A percentile compares a stretch with the other conserved stretches of the same genome.
Evolutionary conservation across 1,140 invertebrate genomes (phyloP).

Genomic region (Drosophila pseudoananassae): DNA sequence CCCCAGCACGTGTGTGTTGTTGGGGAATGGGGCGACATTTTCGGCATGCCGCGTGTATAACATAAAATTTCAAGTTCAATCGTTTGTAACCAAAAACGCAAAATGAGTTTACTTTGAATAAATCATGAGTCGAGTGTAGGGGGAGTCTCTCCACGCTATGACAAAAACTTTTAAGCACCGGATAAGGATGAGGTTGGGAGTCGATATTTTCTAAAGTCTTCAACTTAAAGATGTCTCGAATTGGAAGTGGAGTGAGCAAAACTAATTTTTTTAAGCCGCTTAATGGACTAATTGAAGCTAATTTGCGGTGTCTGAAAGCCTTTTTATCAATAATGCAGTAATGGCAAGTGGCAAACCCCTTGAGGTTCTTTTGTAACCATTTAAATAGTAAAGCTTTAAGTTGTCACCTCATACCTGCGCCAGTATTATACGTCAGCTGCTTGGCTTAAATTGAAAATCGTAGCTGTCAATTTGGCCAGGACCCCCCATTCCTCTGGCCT

Average conservation of each 20-base stretch:
- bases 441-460: slow-evolving; percentile 74
- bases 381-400: neutral
- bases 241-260: neutral
- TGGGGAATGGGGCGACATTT: slow-evolving; percentile 11
- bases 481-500: slow-evolving; percentile 20
- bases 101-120: slow-evolving; percentile 77
- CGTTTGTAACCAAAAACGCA: slow-evolving; percentile 57
- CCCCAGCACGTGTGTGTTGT: slow-evolving; percentile 5
- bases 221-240: neutral
- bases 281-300: neutral
- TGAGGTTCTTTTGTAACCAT: neutral
- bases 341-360: neutral
- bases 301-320: neutral
- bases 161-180: slow-evolving; percentile 31
- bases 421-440: slow-evolving; percentile 41
- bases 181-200: slow-evolving; percentile 3
- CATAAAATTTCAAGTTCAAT: slow-evolving; percentile 69
- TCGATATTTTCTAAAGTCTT: neutral
- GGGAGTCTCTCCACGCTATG: slow-evolving; percentile 38
- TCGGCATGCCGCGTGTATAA: slow-evolving; percentile 44
- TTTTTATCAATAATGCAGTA: slow-evolving; percentile 2
- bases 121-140: slow-evolving; percentile 59
- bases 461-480: slow-evolving; percentile 64
- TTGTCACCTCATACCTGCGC: slow-evolving; percentile 21
- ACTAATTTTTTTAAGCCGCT: neutral